Conservation (phyloP, 1,140 invertebrate species). For the Saccostrea glomerata region DNA sequence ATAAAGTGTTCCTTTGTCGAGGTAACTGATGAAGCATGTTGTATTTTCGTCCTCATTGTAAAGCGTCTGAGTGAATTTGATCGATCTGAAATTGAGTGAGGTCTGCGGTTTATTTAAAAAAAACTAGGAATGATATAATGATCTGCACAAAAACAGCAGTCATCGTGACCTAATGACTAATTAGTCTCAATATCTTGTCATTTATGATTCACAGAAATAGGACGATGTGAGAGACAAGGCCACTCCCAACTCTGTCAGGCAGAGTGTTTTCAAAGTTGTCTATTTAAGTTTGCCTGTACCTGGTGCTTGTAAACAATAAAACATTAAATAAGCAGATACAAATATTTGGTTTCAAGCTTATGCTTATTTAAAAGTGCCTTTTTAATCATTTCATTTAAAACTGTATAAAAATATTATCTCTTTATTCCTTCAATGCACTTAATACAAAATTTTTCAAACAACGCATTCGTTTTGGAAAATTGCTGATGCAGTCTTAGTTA, state of each 20-base stretch:
- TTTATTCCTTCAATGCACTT: no score
- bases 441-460: no score
- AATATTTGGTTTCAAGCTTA: no score
- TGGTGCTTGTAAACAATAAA: neutral
- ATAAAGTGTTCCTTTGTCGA: slow-evolving; percentile 5
- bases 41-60: slow-evolving; percentile 15
- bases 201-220: slow-evolving; percentile 29
- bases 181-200: slow-evolving; percentile 25
- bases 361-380: no score
- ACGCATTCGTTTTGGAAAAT: no score
- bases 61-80: slow-evolving; percentile 12
- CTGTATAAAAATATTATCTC: no score
- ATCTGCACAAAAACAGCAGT: neutral
- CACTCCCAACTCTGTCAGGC: slow-evolving; percentile 1
- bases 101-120: slow-evolving; percentile 14
- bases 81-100: slow-evolving; percentile 4
- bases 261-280: neutral
- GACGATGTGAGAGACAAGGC: neutral
- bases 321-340: no score
- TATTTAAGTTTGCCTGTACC: neutral
- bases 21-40: neutral
- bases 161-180: neutral
- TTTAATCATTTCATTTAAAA: no score
- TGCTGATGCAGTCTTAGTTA: no score
- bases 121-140: slow-evolving; percentile 18